phyloP scores from a whole-genome alignment of 2,888 invertebrate genomes.

The Melikaiella ostensackeni region DNA sequence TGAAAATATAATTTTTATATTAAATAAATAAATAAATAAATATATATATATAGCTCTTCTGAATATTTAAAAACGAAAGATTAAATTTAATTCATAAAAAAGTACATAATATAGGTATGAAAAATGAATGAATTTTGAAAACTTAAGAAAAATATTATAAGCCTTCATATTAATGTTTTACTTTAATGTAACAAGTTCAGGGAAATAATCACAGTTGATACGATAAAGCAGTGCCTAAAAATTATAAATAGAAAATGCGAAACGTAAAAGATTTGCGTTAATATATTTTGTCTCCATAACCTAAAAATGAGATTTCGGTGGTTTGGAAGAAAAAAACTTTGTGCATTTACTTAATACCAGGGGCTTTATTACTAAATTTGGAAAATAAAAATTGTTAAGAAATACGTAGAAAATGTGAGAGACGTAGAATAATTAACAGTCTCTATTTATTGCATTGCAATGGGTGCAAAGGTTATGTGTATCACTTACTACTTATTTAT shows the following conservation, averaged over 20 bases:
- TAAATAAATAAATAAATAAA: no score
- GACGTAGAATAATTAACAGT: not conserved
- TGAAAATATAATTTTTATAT: constrained; percentile 59
- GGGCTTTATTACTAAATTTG: not conserved
- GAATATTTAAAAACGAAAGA: no score
- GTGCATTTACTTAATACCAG: not conserved
- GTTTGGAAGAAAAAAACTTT: not conserved
- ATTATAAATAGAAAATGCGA: not conserved
- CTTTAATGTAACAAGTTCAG: not conserved
- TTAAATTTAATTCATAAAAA: no score
- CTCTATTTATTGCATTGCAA: not conserved
- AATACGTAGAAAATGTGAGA: not conserved
- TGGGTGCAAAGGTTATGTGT: constrained; percentile 40
- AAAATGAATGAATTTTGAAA: no score
- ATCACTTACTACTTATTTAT: not conserved
- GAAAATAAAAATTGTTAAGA: not conserved
- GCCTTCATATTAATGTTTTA: not conserved
- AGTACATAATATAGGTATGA: no score
- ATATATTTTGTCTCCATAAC: not conserved
- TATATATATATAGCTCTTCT: not conserved
- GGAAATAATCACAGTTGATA: not conserved
- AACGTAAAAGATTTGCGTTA: not conserved
- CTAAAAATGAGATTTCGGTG: not conserved
- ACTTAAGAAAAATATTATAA: not conserved
- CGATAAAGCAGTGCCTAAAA: not conserved